Evolutionary conservation across 2,797 vertebrate species (phyloP).

Genomic region (Muscicapa comitata): DNA sequence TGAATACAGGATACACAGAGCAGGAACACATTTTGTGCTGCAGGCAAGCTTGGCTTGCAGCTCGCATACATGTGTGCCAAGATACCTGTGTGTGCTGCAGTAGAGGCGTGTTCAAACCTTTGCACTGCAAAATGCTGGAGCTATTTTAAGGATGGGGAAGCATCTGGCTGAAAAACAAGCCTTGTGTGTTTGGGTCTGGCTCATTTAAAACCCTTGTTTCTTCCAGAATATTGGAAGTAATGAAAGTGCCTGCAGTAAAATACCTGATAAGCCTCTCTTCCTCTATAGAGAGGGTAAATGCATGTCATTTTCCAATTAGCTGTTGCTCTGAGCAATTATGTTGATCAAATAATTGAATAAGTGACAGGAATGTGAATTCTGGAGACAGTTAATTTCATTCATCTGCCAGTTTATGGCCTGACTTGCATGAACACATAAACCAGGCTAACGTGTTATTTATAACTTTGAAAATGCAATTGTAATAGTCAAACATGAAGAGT

Average conservation of each 20-base stretch:
- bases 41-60: neutral
- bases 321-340: slow-evolving; percentile 60
- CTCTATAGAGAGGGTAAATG: slow-evolving; percentile 30
- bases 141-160: neutral
- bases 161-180: neutral
- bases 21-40: neutral
- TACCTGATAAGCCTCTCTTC: slow-evolving; percentile 19
- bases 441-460: slow-evolving; percentile 59
- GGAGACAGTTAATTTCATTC: slow-evolving; percentile 60
- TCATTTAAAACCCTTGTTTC: neutral
- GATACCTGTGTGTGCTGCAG: neutral
- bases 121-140: neutral
- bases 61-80: neutral
- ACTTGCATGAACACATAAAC: slow-evolving; percentile 49
- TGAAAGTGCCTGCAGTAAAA: slow-evolving; percentile 46
- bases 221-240: slow-evolving; percentile 20
- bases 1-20: neutral
- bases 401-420: slow-evolving; percentile 29
- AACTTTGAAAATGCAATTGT: slow-evolving; percentile 51
- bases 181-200: neutral
- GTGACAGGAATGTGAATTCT: slow-evolving; percentile 62
- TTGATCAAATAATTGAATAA: slow-evolving; percentile 70
- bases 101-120: neutral
- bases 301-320: slow-evolving; percentile 65
- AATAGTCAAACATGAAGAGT: neutral